Conservation (phyloP, 2,113 vertebrate species). For the Seriola aureovittata region DNA sequence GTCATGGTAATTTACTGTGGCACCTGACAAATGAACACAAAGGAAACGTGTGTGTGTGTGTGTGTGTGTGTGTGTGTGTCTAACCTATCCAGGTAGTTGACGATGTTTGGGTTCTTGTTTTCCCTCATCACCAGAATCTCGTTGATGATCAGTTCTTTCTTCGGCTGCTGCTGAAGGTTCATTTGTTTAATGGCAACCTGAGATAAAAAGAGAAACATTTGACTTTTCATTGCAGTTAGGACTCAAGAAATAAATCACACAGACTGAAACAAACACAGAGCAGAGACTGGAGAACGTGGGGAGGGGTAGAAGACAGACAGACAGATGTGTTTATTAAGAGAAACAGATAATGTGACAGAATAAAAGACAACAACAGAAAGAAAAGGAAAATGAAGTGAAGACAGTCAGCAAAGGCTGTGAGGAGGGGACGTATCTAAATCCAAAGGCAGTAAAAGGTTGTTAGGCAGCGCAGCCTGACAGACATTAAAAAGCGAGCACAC, state of each 20-base stretch:
- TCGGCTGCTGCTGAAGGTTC: conserved; percentile 98
- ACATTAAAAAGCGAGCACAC: not conserved
- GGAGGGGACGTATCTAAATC: too few relatives aligned
- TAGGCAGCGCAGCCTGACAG: conserved; percentile 2
- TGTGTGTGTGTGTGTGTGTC: not conserved
- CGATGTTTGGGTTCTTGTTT: conserved; percentile 99
- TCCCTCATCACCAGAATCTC: conserved; percentile 99
- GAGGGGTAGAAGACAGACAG: not conserved
- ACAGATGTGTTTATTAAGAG: not conserved
- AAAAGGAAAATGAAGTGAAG: not conserved
- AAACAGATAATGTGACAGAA: not conserved
- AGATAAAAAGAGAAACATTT: not conserved
- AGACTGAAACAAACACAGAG: not conserved
- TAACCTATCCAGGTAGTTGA: conserved; percentile 98
- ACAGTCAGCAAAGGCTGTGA: not conserved
- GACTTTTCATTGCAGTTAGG: not conserved
- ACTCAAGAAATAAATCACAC: not conserved
- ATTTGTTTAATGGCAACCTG: conserved; percentile 99
- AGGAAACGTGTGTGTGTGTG: not conserved
- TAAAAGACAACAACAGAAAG: not conserved
- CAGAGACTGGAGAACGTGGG: not conserved
- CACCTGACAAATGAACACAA: too few relatives aligned
- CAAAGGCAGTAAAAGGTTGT: conserved; percentile 4
- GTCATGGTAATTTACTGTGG: too few relatives aligned
- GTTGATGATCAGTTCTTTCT: conserved; percentile 98